phyloP scores from a whole-genome alignment of 2,888 invertebrate species.

The Trichogramma dendrolimi region DNA sequence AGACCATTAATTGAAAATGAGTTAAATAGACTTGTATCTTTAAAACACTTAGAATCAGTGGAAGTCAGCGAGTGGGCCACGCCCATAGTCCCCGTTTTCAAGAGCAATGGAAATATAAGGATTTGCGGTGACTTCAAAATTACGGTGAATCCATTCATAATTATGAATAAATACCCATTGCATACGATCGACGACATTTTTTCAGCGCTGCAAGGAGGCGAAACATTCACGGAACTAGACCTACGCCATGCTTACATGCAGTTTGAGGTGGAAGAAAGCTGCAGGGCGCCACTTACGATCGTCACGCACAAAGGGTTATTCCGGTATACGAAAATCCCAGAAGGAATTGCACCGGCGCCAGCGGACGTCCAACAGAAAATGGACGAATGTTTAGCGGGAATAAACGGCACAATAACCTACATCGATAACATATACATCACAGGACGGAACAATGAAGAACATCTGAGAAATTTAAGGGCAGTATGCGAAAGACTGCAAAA shows the following conservation, averaged over 20 bases:
- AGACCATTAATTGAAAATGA: conserved; percentile 9
- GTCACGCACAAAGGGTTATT: conserved; percentile 25
- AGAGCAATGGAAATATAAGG: conserved; percentile 14
- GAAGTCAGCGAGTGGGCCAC: conserved; percentile 17
- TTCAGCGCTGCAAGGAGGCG: conserved; percentile 13
- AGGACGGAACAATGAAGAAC: conserved; percentile 23
- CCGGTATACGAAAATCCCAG: conserved; percentile 19
- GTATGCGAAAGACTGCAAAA: conserved; percentile 31
- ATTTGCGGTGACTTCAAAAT: conserved; percentile 4
- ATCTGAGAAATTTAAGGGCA: conserved; percentile 23
- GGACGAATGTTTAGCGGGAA: conserved; percentile 33
- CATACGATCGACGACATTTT: conserved; percentile 19
- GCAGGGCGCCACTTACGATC: conserved; percentile 13
- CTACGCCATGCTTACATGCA: conserved; percentile 25
- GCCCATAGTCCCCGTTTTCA: conserved; percentile 10
- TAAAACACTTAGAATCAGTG: conserved; percentile 5
- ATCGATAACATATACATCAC: conserved; percentile 34
- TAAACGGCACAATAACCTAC: conserved; percentile 27
- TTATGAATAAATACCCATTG: conserved; percentile 15
- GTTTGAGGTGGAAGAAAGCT: conserved; percentile 20
- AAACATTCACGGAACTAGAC: conserved; percentile 16
- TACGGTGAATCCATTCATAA: conserved; percentile 9
- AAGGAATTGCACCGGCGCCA: conserved; percentile 31
- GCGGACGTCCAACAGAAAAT: conserved; percentile 38
- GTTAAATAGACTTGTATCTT: conserved; percentile 11